phyloP scores from a whole-genome alignment of 2,888 invertebrate species.

The Drosophila formosana region DNA sequence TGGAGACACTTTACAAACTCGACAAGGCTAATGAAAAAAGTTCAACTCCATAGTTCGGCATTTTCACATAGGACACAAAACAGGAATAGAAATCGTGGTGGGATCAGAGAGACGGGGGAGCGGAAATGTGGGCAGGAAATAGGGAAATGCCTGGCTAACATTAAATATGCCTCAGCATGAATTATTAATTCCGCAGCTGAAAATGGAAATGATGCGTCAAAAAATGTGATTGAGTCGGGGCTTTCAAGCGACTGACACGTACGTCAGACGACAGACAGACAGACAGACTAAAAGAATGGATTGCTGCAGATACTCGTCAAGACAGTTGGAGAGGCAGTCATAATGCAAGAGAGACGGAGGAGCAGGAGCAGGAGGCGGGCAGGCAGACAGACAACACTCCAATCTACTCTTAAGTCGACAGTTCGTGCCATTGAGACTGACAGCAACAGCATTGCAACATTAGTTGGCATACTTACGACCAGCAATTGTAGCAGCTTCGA shows the following conservation, averaged over 20 bases:
- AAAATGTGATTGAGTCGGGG: conserved; percentile 48
- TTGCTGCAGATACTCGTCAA: conserved; percentile 18
- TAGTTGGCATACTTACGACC: conserved; percentile 16
- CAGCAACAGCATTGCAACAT: conserved; percentile 44
- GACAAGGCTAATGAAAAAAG: conserved; percentile 44
- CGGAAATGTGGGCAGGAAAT: background rate
- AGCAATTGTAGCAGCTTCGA: background rate
- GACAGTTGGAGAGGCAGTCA: conserved; percentile 30
- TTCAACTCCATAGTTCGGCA: conserved; percentile 14
- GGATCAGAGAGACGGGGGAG: background rate
- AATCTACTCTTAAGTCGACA: conserved; percentile 33
- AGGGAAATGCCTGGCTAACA: conserved; percentile 25
- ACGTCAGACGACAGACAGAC: conserved; percentile 28
- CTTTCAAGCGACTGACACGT: conserved; percentile 41
- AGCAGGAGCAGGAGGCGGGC: background rate
- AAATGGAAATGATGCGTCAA: conserved; percentile 69
- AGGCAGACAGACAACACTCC: conserved; percentile 20
- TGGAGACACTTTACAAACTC: conserved; percentile 16
- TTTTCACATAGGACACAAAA: background rate
- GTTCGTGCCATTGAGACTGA: conserved; percentile 59
- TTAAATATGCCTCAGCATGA: conserved; percentile 59
- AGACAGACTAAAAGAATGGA: conserved; percentile 27
- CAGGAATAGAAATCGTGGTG: background rate
- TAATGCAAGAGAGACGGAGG: conserved; percentile 8
- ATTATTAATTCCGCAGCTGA: conserved; percentile 64